phyloP scores from a whole-genome alignment of 2,797 vertebrate species.

The Chromis chromis region DNA sequence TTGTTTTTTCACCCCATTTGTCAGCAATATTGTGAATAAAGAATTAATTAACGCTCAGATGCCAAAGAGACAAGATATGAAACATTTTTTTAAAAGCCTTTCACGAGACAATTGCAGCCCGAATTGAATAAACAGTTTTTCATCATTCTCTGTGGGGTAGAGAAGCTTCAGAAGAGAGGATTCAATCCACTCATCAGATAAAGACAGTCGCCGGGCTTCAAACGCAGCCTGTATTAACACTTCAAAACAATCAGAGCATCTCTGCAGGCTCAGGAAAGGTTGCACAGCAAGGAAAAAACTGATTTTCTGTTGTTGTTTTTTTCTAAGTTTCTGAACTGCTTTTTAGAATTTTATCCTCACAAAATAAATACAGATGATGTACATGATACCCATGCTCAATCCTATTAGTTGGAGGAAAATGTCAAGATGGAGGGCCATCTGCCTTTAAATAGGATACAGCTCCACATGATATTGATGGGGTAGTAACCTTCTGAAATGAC shows the following conservation, averaged over 20 bases:
- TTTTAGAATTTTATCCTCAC: constrained; percentile 26
- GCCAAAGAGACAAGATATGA: constrained; percentile 49
- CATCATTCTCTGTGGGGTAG: constrained; percentile 43
- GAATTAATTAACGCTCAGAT: constrained; percentile 51
- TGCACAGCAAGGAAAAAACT: constrained; percentile 48
- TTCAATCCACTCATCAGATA: constrained; percentile 67
- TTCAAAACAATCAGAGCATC: constrained; percentile 68
- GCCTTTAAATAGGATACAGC: constrained; percentile 30
- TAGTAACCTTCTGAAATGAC: constrained; percentile 58
- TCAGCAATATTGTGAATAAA: constrained; percentile 40
- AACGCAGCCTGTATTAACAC: constrained; percentile 51
- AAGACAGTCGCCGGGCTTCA: constrained; percentile 50
- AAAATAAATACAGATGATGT: constrained; percentile 45
- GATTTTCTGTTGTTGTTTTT: constrained; percentile 19
- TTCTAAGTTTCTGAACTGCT: constrained; percentile 18
- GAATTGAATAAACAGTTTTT: constrained; percentile 55
- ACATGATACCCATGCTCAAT: constrained; percentile 25
- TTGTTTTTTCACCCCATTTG: constrained; percentile 17
- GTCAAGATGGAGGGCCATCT: constrained; percentile 40
- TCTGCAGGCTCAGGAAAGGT: constrained; percentile 51
- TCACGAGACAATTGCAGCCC: constrained; percentile 47
- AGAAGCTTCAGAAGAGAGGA: constrained; percentile 48
- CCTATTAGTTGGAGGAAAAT: constrained; percentile 54
- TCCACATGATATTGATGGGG: constrained; percentile 43
- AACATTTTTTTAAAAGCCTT: constrained; percentile 24